Percentiles rank a stretch among this genome's conserved stretches.
phyloP scores from a whole-genome alignment of 92 coral and sea anemone species.

The Isaurus tuberculatus region DNA sequence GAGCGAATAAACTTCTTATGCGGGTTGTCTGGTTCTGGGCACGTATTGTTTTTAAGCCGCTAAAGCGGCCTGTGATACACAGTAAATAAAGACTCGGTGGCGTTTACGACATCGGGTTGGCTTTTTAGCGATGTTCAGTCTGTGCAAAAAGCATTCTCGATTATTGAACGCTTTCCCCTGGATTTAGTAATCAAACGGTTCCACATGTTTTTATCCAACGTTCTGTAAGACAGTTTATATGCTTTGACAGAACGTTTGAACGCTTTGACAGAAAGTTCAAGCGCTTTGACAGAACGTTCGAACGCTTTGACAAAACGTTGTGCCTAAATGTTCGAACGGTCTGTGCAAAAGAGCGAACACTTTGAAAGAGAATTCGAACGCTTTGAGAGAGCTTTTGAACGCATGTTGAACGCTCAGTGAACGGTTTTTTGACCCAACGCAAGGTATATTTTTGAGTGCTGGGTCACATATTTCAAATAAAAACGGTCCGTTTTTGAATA shows the following conservation, averaged over 20 bases:
- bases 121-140: too few species aligned
- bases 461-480: neutral
- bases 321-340: neutral
- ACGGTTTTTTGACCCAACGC: neutral
- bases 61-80: too few species aligned
- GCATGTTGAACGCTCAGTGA: neutral
- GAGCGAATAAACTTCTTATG: too few species aligned
- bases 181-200: neutral
- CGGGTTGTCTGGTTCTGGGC: too few species aligned
- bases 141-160: too few species aligned
- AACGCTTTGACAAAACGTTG: neutral
- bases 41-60: too few species aligned
- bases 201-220: too few species aligned
- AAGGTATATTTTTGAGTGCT: neutral
- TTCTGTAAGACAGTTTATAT: neutral
- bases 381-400: neutral
- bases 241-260: too few species aligned
- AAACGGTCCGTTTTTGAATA: too few species aligned
- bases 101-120: neutral
- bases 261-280: conserved; percentile 3
- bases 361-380: neutral
- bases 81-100: too few species aligned
- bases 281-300: too few species aligned
- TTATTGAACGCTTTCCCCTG: too few species aligned
- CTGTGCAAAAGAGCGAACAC: neutral